Conservation (phyloP, 2,888 invertebrate species). For the Schizaphis graminum region DNA sequence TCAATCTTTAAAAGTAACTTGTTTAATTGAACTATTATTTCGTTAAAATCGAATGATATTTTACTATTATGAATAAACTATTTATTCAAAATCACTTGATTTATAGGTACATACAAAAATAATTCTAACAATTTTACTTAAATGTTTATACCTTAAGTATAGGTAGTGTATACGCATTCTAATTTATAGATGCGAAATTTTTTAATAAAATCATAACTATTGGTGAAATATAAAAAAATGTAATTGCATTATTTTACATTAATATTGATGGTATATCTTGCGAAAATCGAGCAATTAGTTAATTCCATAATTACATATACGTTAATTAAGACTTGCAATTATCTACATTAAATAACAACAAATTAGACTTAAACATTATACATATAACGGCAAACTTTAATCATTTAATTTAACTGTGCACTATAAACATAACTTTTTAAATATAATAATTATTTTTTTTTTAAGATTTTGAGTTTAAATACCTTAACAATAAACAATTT, state of each 20-base stretch:
- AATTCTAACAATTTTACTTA: neutral
- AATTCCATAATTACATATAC: neutral
- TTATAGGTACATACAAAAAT: neutral
- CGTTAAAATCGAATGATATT: neutral
- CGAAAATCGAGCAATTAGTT: neutral
- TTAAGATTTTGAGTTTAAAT: neutral
- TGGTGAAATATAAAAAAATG: neutral
- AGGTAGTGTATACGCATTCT: neutral
- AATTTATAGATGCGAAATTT: neutral
- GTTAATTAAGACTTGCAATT: neutral
- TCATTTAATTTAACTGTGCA: neutral
- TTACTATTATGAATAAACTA: neutral
- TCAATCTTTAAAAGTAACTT: neutral
- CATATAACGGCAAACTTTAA: neutral
- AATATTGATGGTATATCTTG: neutral
- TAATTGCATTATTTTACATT: neutral
- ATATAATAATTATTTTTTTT: neutral
- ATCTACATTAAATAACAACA: neutral
- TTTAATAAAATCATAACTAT: neutral
- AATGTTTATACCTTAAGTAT: too few species aligned
- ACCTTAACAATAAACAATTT: neutral
- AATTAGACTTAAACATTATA: neutral
- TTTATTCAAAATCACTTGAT: too few species aligned
- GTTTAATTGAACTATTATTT: neutral
- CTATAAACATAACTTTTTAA: neutral